Evolutionary conservation across 2,888 invertebrate genomes (phyloP).

Genomic region (Scaptomyza polygonia): DNA sequence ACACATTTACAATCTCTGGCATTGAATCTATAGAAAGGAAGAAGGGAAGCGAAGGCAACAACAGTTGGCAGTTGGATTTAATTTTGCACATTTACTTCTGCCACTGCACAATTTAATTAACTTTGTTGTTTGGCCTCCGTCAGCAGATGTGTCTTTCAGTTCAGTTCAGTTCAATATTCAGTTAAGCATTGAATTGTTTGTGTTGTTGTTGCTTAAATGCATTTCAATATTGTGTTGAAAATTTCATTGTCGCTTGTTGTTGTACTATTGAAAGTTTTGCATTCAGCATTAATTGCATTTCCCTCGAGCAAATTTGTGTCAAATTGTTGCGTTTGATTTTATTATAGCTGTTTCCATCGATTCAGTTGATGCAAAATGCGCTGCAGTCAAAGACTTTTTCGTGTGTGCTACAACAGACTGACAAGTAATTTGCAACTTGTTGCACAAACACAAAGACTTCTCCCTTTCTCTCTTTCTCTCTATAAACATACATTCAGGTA

Average conservation of each 20-base stretch:
- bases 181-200: conserved; percentile 15
- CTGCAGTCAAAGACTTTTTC: conserved; percentile 27
- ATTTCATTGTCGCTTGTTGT: conserved; percentile 47
- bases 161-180: conserved; percentile 10
- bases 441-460: conserved; percentile 27
- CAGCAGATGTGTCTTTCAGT: conserved; percentile 37
- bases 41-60: background rate
- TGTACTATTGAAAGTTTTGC: conserved; percentile 18
- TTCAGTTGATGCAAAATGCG: conserved; percentile 19
- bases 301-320: conserved; percentile 50
- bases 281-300: conserved; percentile 55
- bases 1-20: conserved; percentile 16
- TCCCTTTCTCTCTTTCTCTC: conserved; percentile 1
- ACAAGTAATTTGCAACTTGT: conserved; percentile 48
- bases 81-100: conserved; percentile 50
- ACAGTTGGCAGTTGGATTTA: conserved; percentile 54
- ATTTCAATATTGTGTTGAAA: conserved; percentile 49
- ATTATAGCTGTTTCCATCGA: conserved; percentile 51
- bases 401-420: conserved; percentile 22
- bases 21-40: conserved; percentile 14
- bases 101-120: conserved; percentile 70
- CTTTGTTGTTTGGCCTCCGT: conserved; percentile 54
- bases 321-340: conserved; percentile 61
- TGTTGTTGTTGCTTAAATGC: conserved; percentile 31
- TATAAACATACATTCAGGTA: conserved; percentile 26